phyloP scores from a whole-genome alignment of 2,797 vertebrate genomes.

The Sebastes cheni region DNA sequence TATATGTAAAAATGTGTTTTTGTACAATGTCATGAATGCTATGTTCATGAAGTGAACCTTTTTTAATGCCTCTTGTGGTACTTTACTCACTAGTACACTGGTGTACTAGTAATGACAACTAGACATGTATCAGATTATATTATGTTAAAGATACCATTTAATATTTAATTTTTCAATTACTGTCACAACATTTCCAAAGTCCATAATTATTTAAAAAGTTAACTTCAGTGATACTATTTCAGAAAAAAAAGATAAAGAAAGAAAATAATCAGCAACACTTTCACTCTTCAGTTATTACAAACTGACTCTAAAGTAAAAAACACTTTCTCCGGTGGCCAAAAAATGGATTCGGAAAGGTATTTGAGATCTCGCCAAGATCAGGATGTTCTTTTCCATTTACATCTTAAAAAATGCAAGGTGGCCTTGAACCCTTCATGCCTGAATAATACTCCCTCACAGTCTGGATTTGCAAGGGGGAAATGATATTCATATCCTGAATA shows the following conservation, averaged over 20 bases:
- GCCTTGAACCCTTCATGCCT: conserved; percentile 78
- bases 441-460: conserved; percentile 77
- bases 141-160: conserved; percentile 33
- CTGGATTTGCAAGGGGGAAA: conserved; percentile 41
- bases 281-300: conserved; percentile 24
- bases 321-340: conserved; percentile 9
- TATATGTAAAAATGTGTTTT: conserved; percentile 37
- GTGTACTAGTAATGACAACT: conserved; percentile 53
- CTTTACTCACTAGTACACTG: conserved; percentile 62
- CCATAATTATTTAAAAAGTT: conserved; percentile 25
- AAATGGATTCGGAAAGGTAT: conserved; percentile 47
- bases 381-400: conserved; percentile 86
- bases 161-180: conserved; percentile 42
- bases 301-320: conserved; percentile 13
- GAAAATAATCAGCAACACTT: neutral
- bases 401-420: conserved; percentile 80
- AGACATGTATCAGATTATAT: conserved; percentile 33
- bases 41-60: conserved; percentile 11
- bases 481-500: conserved; percentile 2
- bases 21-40: conserved; percentile 26
- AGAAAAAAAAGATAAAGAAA: conserved; percentile 14
- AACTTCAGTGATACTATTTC: conserved; percentile 11
- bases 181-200: conserved; percentile 41
- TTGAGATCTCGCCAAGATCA: conserved; percentile 79
- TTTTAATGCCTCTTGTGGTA: conserved; percentile 21